Evolutionary conservation across 2,888 invertebrate species (phyloP), one percentile per base, ranked within the genome.

Genomic region (Ophioninae sp.): DNA sequence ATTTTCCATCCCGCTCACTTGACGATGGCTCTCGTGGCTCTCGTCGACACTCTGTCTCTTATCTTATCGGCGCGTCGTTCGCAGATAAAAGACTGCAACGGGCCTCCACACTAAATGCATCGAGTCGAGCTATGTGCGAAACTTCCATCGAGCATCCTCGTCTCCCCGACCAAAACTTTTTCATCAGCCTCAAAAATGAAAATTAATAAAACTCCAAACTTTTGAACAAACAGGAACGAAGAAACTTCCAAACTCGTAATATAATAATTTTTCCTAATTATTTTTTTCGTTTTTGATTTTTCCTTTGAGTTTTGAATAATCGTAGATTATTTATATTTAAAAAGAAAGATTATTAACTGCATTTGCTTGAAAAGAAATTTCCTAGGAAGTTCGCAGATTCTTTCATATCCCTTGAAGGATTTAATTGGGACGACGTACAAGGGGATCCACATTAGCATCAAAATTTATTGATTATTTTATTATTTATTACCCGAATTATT

Each of bases 31-130:
- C 75, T 50, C 44, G 67, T 75, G 83, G 74, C 83, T 84, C 84
- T 75, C 79, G 67, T 67, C 73, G 67, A 50, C 17, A 10, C 74
- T 74, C 70, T 50, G 13, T 70, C 57, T 62, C 61, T 67, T 84
- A 84, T 84, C 84, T 84, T 84, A 84, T 84, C 84, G 75, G 81
- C 75, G 61, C 50, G 81, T 84, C 84, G 81, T 81, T 79, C 65
- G 67, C 78, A 84, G 84, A 84, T 84, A 84, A 84, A 83, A 84
- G 84, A 79, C 81, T 81, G 84, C 84, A 79, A 67, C 70, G 84
- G 84, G 84, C 81, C 84, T 81, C 75, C 74, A 50, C 17, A 79
- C 84, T 81, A 81, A 84, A 81, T 84, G 81, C 79, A 81, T 75
- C 78, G 81, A 78, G 70, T 72, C 61, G 65, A 77, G 77, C 76